Evolutionary conservation across 2,797 vertebrate species (phyloP), one percentile per base, ranked within the genome.

Genomic region (Austrolebias charrua): DNA sequence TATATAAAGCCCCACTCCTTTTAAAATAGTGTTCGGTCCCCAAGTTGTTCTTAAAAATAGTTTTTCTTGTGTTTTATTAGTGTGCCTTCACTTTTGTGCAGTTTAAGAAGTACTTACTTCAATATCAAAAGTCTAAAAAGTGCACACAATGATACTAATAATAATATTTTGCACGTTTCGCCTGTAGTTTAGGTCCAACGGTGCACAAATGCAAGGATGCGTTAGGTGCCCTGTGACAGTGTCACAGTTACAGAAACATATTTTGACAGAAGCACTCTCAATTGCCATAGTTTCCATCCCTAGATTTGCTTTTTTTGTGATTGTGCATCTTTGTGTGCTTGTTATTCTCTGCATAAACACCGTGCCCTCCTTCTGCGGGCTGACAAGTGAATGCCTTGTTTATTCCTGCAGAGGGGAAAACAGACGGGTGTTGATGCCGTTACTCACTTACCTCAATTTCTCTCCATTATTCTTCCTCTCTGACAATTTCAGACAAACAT

Each of bases 341-440:
- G 55, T 74, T 71, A 77, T 60, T 47, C 67, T 48, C 65, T 73
- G 77, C 72, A 80, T 79, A 85, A 81, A 88, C 77, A 81, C 71
- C 63, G 74, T 72, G 69, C 71, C 69, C 71, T 78, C 86, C 45
- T 84, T 77, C 75, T 63, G 67, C 75, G 67, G 77, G 69, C 83
- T 85, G 79, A 90, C 85, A 90, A 89, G 84, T 82, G 81, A 84
- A 79, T 29, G 75, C 81, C 86, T 88, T 90, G 85, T 91, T 88
- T 91, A 89, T 90, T 84, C 85, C 74, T 86, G 81, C 82, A 77
- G 75, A 80, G 73, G 76, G 80, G 71, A 73, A 86, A 88, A 90
- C 84, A 88, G 80, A 76, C 65, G 48, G 56, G 53, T 81, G 77
- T 86, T 89, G 84, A 85, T 89, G 77, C 71, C 54, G 38, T 78